phyloP scores from a whole-genome alignment of 2,888 invertebrate genomes.

The Boloria euphrosyne region DNA sequence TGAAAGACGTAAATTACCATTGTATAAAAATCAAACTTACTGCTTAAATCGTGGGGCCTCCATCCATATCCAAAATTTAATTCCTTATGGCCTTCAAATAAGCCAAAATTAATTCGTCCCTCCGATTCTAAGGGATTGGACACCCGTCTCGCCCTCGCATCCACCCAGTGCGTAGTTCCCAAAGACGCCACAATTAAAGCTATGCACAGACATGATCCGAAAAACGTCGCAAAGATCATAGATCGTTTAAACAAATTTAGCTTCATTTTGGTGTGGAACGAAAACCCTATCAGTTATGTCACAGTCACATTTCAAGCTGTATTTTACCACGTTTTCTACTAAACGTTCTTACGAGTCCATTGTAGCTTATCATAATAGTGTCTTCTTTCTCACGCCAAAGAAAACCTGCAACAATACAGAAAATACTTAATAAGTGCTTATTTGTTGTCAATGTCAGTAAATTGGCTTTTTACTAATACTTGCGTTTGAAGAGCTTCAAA shows the following conservation, averaged over 20 bases:
- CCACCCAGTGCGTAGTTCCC: slow-evolving; percentile 92
- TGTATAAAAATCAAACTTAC: slow-evolving; percentile 74
- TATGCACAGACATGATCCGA: slow-evolving; percentile 89
- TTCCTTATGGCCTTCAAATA: slow-evolving; percentile 92
- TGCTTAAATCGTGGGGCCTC: slow-evolving; percentile 88
- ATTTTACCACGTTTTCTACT: slow-evolving; percentile 58
- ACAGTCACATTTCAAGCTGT: slow-evolving; percentile 56
- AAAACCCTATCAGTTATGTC: slow-evolving; percentile 47
- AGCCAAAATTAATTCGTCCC: slow-evolving; percentile 91
- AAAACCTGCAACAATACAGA: slow-evolving; percentile 61
- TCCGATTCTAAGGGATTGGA: slow-evolving; percentile 86
- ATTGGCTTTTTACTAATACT: neutral
- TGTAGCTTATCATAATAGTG: slow-evolving; percentile 56
- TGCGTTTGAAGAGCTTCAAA: neutral
- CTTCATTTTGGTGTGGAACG: slow-evolving; percentile 63
- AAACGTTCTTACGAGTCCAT: slow-evolving; percentile 58
- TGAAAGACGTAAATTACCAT: neutral
- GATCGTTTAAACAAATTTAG: slow-evolving; percentile 88
- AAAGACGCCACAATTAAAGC: slow-evolving; percentile 90
- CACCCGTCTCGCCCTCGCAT: slow-evolving; percentile 86
- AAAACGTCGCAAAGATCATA: slow-evolving; percentile 91
- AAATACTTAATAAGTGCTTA: slow-evolving; percentile 19
- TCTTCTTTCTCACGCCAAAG: slow-evolving; percentile 51
- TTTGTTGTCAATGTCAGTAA: slow-evolving; percentile 16
- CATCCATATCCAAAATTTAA: slow-evolving; percentile 90